A percentile compares a stretch with the other conserved stretches of the same genome.
Evolutionary conservation across 2,797 vertebrate genomes (phyloP).

Genomic region (Salarias fasciatus): DNA sequence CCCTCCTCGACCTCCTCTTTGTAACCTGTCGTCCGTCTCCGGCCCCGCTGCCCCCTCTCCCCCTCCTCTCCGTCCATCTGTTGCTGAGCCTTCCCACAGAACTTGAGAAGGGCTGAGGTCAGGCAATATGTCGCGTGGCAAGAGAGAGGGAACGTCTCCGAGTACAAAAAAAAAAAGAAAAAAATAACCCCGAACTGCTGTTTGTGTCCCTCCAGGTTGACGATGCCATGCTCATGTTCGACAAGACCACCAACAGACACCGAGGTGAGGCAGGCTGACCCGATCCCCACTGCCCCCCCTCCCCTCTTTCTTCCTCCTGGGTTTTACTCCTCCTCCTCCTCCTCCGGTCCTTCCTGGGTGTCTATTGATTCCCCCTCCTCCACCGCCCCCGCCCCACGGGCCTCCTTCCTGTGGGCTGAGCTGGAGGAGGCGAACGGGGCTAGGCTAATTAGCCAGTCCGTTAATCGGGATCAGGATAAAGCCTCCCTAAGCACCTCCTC

Average conservation of each 20-base stretch:
- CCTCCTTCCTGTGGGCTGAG: conserved; percentile 79
- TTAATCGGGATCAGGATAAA: conserved; percentile 87
- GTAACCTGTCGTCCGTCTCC: conserved; percentile 67
- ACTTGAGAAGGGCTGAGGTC: conserved; percentile 83
- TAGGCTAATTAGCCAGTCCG: conserved; percentile 85
- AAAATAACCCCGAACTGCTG: conserved; percentile 42
- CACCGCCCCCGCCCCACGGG: conserved; percentile 26
- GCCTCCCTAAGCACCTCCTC: conserved; percentile 82
- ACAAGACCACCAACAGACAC: conserved; percentile 99
- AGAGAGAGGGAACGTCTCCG: conserved; percentile 29
- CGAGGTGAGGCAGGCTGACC: conserved; percentile 87
- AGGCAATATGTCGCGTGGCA: conserved; percentile 73
- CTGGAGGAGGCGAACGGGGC: conserved; percentile 74
- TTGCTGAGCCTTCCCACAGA: conserved; percentile 77
- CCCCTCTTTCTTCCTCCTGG: conserved; percentile 22
- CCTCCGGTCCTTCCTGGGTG: conserved; percentile 50
- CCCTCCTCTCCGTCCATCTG: conserved; percentile 76
- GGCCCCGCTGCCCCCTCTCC: conserved; percentile 25
- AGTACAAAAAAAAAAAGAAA: conserved; percentile 11
- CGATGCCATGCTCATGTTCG: conserved; percentile 99
- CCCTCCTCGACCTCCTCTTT: conserved; percentile 54
- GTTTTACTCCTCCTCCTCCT: conserved; percentile 44
- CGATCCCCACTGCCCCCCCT: conserved; percentile 25
- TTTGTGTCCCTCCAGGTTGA: conserved; percentile 90
- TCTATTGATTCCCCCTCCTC: conserved; percentile 59